phyloP scores from a whole-genome alignment of 1,140 invertebrate genomes.

The Coptotermes formosanus region DNA sequence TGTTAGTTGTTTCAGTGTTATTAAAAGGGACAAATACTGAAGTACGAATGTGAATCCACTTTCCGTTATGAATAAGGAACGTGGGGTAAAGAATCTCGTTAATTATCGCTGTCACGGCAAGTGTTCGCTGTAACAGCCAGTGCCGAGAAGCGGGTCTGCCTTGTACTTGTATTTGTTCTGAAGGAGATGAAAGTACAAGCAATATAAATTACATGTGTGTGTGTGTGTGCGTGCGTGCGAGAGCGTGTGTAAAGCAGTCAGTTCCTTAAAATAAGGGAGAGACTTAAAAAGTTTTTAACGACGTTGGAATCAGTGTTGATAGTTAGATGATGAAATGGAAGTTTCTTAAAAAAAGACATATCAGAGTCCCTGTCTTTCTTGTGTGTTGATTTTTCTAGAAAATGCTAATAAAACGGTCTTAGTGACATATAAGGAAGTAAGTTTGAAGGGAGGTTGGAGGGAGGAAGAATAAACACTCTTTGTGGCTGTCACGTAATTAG shows the following conservation, averaged over 20 bases:
- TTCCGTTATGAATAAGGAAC: too few species aligned
- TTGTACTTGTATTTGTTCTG: not conserved
- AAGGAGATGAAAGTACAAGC: not conserved
- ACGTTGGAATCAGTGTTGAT: not conserved
- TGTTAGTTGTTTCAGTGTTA: too few species aligned
- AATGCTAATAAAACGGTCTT: conserved; percentile 10
- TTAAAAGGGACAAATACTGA: too few species aligned
- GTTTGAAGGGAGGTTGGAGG: not conserved
- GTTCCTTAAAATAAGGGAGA: not conserved
- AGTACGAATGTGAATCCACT: too few species aligned
- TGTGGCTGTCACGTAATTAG: not conserved
- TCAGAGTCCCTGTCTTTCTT: not conserved
- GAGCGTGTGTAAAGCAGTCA: not conserved
- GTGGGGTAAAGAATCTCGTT: too few species aligned
- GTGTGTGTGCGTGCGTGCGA: too few species aligned
- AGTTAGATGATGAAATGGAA: not conserved
- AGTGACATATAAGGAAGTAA: not conserved
- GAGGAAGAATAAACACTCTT: conserved; percentile 1
- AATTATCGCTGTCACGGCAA: too few species aligned
- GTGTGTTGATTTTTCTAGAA: not conserved
- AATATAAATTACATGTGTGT: not conserved
- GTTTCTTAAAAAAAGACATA: not conserved
- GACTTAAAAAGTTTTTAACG: conserved; percentile 13
- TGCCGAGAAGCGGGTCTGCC: too few species aligned
- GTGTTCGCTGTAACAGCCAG: too few species aligned